Evolutionary conservation across 1,140 invertebrate species (phyloP).

Genomic region (Drosophila arawakana): DNA sequence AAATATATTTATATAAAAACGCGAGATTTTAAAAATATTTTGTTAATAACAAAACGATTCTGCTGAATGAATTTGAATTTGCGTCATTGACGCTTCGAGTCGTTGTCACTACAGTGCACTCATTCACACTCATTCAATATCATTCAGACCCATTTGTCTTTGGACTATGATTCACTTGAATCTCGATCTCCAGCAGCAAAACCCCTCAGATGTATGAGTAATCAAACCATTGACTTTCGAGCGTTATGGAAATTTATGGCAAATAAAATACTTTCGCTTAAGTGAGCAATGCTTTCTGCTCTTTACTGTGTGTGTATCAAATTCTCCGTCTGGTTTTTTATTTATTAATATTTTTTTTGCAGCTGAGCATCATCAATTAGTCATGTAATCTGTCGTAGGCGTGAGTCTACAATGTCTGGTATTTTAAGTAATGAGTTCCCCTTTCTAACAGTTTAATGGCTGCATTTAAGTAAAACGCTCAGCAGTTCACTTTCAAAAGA

Average conservation of each 20-base stretch:
- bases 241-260: constrained; percentile 73
- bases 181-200: constrained; percentile 29
- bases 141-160: background rate
- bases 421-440: constrained; percentile 11
- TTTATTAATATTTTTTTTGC: background rate
- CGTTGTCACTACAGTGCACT: constrained; percentile 42
- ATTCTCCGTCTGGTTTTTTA: constrained; percentile 25
- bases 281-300: constrained; percentile 34
- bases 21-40: constrained; percentile 22
- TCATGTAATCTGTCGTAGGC: constrained; percentile 39
- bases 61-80: constrained; percentile 74
- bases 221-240: constrained; percentile 30
- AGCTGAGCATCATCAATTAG: constrained; percentile 54
- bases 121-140: constrained; percentile 7
- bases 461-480: background rate
- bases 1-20: constrained; percentile 15
- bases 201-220: constrained; percentile 51
- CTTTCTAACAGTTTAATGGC: background rate
- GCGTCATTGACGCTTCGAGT: constrained; percentile 53
- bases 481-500: background rate
- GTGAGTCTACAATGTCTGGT: constrained; percentile 21
- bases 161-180: constrained; percentile 60
- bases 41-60: constrained; percentile 22
- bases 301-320: constrained; percentile 31
- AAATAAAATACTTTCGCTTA: constrained; percentile 69